Conservation (phyloP, 2,888 invertebrate genomes). For the Syrista parreyssii region DNA sequence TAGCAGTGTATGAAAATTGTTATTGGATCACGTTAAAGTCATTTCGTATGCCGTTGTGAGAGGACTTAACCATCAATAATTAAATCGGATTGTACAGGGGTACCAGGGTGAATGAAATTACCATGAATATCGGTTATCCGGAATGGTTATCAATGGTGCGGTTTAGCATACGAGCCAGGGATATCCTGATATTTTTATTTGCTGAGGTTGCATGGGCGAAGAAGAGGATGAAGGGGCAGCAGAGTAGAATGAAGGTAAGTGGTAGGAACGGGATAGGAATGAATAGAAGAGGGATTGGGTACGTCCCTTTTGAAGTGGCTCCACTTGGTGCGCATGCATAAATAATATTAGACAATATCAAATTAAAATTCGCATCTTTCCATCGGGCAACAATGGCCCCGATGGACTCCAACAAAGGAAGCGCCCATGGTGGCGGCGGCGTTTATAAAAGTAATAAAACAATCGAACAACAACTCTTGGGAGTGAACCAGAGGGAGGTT, state of each 20-base stretch:
- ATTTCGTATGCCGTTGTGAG: neutral
- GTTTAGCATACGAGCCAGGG: neutral
- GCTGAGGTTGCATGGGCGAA: neutral
- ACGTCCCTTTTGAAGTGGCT: conserved; percentile 21
- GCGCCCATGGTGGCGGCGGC: conserved; percentile 47
- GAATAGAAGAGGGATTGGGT: conserved; percentile 1
- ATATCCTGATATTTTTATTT: neutral
- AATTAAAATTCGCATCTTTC: conserved; percentile 58
- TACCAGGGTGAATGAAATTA: neutral
- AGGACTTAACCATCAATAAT: neutral
- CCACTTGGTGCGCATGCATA: conserved; percentile 43
- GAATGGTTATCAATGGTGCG: neutral
- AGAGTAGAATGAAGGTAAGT: neutral
- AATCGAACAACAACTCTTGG: conserved; percentile 52
- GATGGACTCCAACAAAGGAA: conserved; percentile 51
- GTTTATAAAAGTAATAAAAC: conserved; percentile 60
- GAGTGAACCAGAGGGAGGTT: conserved; percentile 38
- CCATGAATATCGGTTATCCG: neutral
- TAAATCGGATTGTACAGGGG: neutral
- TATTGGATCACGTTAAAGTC: neutral
- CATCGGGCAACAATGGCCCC: conserved; percentile 50
- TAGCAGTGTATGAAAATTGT: neutral
- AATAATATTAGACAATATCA: conserved; percentile 57
- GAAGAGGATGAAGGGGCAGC: neutral
- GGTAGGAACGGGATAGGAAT: conserved; percentile 10